Evolutionary conservation across 2,888 invertebrate genomes (phyloP).

Genomic region (Laspeyria flexula): DNA sequence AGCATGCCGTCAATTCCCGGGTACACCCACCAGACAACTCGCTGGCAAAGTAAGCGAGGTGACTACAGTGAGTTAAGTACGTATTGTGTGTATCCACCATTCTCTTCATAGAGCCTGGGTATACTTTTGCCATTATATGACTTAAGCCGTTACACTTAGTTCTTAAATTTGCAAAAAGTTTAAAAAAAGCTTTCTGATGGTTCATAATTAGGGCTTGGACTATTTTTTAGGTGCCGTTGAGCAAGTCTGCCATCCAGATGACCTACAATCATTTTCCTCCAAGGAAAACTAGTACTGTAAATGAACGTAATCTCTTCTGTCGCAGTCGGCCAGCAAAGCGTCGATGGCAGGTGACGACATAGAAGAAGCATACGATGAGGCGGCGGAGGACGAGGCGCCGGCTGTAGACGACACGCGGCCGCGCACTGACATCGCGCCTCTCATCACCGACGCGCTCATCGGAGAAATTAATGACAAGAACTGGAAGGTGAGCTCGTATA

Average conservation of each 20-base stretch:
- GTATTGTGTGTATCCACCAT: background rate
- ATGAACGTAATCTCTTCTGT: too few relatives aligned
- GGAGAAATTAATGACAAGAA: constrained; percentile 95
- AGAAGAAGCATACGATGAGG: constrained; percentile 76
- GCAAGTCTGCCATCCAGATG: too few relatives aligned
- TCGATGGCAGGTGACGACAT: constrained; percentile 81
- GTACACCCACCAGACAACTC: constrained; percentile 89
- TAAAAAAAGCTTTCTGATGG: too few relatives aligned
- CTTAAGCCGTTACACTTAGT: too few relatives aligned
- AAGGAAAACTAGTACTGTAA: too few relatives aligned
- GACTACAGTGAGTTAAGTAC: constrained; percentile 15
- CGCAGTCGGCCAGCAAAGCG: constrained; percentile 83
- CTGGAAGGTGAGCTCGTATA: constrained; percentile 90
- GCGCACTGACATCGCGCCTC: constrained; percentile 92
- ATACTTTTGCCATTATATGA: too few relatives aligned
- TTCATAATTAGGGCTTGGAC: too few relatives aligned
- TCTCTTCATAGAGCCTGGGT: too few relatives aligned
- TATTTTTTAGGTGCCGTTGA: too few relatives aligned
- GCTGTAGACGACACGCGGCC: constrained; percentile 90
- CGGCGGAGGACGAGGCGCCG: constrained; percentile 78
- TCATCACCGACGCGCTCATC: constrained; percentile 92
- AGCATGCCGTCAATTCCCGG: constrained; percentile 90
- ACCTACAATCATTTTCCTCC: too few relatives aligned
- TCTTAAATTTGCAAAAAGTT: too few relatives aligned
- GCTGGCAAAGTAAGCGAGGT: constrained; percentile 74